Percentiles rank a stretch among this genome's conserved stretches.
phyloP scores from a whole-genome alignment of 1,140 invertebrate species.

The Hermatobates lingyangjiaoensis region DNA sequence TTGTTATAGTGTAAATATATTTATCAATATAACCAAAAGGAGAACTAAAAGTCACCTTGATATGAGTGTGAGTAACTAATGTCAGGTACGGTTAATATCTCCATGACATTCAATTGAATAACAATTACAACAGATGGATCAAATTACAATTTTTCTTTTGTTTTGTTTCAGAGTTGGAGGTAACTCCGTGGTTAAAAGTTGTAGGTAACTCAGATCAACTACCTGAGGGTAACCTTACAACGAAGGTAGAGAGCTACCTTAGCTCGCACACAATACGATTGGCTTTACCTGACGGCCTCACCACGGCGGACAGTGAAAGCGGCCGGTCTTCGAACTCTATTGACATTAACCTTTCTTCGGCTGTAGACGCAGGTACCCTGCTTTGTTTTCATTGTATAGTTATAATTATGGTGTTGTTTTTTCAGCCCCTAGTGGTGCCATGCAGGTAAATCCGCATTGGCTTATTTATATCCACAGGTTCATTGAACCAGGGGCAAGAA shows the following conservation, averaged over 20 bases:
- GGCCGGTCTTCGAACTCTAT: neutral
- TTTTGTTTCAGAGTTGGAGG: neutral
- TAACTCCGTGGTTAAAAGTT: neutral
- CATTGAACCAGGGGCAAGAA: no score
- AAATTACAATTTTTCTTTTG: no score
- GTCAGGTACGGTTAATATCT: no score
- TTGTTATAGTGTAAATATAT: no score
- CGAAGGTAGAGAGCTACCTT: conserved; percentile 4
- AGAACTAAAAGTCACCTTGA: no score
- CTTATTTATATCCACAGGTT: no score
- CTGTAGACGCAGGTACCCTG: neutral
- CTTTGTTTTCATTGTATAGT: neutral
- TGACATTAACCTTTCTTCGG: conserved; percentile 1
- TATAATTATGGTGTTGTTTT: neutral
- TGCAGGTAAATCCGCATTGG: neutral
- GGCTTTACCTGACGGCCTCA: conserved; percentile 4
- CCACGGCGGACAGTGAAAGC: neutral
- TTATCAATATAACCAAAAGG: no score
- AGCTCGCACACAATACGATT: conserved; percentile 1
- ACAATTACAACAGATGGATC: no score
- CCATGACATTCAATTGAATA: no score
- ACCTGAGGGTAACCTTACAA: neutral
- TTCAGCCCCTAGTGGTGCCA: neutral
- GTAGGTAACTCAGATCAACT: neutral
- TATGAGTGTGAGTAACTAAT: no score